Conservation (phyloP, 2,113 vertebrate genomes). For the human region DNA sequence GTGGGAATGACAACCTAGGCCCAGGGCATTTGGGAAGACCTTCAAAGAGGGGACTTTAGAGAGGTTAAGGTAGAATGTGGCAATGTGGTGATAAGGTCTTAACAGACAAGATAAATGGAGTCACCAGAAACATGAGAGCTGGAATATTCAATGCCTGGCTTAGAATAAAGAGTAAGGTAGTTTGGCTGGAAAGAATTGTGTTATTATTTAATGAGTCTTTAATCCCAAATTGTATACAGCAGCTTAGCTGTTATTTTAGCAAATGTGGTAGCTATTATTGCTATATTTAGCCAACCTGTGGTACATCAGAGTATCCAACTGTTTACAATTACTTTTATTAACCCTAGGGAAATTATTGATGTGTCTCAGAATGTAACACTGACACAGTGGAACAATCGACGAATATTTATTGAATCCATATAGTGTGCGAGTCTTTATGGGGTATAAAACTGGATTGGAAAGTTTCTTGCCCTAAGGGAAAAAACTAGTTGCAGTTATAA, state of each 20-base stretch:
- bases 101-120: neutral
- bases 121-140: neutral
- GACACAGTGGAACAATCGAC: slow-evolving; percentile 51
- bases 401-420: slow-evolving; percentile 64
- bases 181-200: slow-evolving; percentile 58
- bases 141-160: neutral
- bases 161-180: slow-evolving; percentile 6
- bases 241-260: slow-evolving; percentile 75
- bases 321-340: slow-evolving; percentile 76
- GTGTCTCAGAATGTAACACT: slow-evolving; percentile 61
- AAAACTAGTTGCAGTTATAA: slow-evolving; percentile 32
- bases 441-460: slow-evolving; percentile 24
- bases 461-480: slow-evolving; percentile 20
- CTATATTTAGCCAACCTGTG: slow-evolving; percentile 71
- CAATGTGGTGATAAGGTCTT: neutral
- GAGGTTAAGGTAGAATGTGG: neutral
- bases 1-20: neutral
- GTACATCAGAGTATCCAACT: slow-evolving; percentile 62
- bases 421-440: slow-evolving; percentile 31
- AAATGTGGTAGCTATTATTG: slow-evolving; percentile 74
- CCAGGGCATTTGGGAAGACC: neutral
- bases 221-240: slow-evolving; percentile 67
- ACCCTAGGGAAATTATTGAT: slow-evolving; percentile 72
- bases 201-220: slow-evolving; percentile 73
- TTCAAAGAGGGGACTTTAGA: neutral